A percentile compares a stretch with the other conserved stretches of the same genome.
Evolutionary conservation across 2,113 vertebrate genomes (phyloP).

Genomic region (Saguinus midas): DNA sequence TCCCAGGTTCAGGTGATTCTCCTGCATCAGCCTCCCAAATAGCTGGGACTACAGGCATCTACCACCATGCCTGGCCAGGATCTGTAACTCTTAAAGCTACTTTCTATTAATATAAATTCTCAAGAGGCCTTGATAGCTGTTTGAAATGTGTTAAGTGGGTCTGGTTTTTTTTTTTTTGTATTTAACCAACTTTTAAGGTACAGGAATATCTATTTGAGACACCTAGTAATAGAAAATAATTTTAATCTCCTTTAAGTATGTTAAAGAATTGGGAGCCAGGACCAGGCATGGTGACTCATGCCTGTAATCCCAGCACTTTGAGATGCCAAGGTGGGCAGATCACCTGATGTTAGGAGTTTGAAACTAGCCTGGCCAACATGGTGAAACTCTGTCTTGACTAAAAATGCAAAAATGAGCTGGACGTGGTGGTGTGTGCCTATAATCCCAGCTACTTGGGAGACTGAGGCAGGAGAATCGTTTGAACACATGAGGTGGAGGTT

Average conservation of each 20-base stretch:
- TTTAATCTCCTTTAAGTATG: neutral
- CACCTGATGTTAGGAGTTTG: no score
- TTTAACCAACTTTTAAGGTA: neutral
- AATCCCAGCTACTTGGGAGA: no score
- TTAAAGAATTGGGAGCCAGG: neutral
- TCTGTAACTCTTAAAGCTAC: neutral
- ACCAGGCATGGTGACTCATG: no score
- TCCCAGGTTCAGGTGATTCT: neutral
- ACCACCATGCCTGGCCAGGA: neutral
- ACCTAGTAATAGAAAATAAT: neutral
- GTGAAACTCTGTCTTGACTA: no score
- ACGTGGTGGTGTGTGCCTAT: no score
- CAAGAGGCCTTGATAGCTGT: neutral
- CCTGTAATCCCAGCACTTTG: no score
- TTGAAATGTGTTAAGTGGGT: neutral
- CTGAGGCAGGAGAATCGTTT: no score
- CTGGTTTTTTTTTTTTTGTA: neutral
- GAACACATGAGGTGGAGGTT: no score
- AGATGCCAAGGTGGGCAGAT: no score
- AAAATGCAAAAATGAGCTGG: no score
- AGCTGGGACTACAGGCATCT: neutral
- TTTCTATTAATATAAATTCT: neutral
- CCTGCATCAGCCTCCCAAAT: neutral
- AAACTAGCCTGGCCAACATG: no score
- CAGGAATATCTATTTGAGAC: slow-evolving; percentile 13